phyloP scores from a whole-genome alignment of 2,888 invertebrate species.

The Scelioninae gen. 2 region DNA sequence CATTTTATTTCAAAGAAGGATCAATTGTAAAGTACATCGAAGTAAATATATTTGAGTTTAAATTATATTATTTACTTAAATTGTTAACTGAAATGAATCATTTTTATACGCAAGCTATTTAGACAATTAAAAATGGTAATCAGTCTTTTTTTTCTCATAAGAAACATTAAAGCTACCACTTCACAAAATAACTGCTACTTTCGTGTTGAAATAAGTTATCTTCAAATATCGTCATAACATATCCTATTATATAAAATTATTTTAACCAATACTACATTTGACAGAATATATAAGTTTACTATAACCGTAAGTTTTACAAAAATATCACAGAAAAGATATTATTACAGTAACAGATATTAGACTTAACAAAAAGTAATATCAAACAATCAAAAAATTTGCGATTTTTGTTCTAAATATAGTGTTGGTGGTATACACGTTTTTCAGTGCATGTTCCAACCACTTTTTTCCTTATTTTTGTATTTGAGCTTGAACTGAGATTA shows the following conservation, averaged over 20 bases:
- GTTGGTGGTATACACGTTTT: too few species aligned
- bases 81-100: conserved; percentile 10
- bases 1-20: not conserved
- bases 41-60: conserved; percentile 39
- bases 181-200: conserved; percentile 28
- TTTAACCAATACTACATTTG: too few species aligned
- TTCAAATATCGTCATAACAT: conserved; percentile 44
- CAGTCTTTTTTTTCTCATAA: conserved; percentile 3
- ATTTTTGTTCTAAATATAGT: too few species aligned
- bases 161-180: conserved; percentile 28
- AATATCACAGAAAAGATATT: too few species aligned
- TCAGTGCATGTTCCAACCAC: too few species aligned
- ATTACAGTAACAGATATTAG: too few species aligned
- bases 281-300: too few species aligned
- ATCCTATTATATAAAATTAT: conserved; percentile 33
- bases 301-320: too few species aligned
- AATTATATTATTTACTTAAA: conserved; percentile 47
- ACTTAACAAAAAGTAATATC: too few species aligned
- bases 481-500: too few species aligned
- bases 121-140: conserved; percentile 20
- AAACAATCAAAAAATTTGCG: too few species aligned
- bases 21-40: not conserved
- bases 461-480: too few species aligned
- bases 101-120: conserved; percentile 27
- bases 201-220: conserved; percentile 19